These are phyloP conservation scores for Sebastes hubbsi DNA, from an alignment of 2,797 vertebrate species.

Conservation along the genomic window DNA sequence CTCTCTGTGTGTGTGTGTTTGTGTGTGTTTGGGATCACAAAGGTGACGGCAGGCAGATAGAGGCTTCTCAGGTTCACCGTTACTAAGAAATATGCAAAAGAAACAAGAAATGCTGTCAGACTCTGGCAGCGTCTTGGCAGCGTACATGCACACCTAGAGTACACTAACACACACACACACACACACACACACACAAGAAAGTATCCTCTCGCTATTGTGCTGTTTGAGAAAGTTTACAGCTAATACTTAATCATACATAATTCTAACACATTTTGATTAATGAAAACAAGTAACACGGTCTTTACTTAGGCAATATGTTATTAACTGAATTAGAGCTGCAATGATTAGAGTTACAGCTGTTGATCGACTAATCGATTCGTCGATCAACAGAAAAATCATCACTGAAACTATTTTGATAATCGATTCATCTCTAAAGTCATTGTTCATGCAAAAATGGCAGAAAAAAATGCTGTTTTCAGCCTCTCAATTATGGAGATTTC, in stretches of 20 bases:
- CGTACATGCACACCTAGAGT: background rate
- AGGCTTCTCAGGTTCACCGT: constrained; percentile 5
- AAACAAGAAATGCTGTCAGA: constrained; percentile 60
- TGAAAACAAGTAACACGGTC: background rate
- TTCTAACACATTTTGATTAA: constrained; percentile 28
- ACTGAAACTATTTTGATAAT: too few relatives aligned
- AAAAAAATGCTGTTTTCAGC: background rate
- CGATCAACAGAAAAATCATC: too few relatives aligned
- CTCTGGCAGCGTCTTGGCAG: constrained; percentile 27
- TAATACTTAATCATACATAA: background rate
- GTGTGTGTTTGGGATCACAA: background rate
- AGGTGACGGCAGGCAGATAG: background rate
- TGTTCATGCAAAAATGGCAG: background rate
- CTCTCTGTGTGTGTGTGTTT: background rate
- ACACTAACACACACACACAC: background rate
- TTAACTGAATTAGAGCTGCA: background rate
- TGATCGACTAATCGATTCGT: background rate
- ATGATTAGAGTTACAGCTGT: background rate
- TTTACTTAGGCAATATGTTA: background rate
- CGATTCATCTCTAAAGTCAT: background rate
- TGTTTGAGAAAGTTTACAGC: background rate
- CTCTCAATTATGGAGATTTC: background rate
- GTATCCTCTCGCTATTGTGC: background rate
- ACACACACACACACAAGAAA: constrained; percentile 1
- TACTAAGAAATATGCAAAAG: constrained; percentile 57